Evolutionary conservation across 2,797 vertebrate species (phyloP).

Genomic region (Channallabes apus): DNA sequence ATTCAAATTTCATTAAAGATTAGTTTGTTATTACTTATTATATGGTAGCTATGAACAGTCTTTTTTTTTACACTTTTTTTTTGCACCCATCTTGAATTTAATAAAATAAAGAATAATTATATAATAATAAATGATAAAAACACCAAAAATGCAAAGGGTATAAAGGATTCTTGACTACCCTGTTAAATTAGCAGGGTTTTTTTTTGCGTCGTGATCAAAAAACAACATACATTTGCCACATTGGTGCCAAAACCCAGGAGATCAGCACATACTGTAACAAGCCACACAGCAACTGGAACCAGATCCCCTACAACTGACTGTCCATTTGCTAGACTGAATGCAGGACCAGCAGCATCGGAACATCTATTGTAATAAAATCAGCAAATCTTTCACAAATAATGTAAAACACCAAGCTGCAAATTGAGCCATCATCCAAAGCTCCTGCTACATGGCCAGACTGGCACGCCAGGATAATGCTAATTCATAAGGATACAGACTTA

Average conservation of each 20-base stretch:
- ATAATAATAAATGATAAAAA: neutral
- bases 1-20: too few species aligned
- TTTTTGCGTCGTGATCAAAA: neutral
- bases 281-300: too few species aligned
- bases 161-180: neutral
- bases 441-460: neutral
- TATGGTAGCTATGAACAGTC: neutral
- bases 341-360: neutral
- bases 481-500: too few species aligned
- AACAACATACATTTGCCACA: neutral
- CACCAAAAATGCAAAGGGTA: neutral
- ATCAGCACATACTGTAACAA: neutral
- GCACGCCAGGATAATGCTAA: neutral
- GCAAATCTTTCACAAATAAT: neutral
- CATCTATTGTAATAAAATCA: neutral
- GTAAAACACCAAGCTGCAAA: neutral
- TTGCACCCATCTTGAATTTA: neutral
- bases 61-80: too few species aligned
- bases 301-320: too few species aligned
- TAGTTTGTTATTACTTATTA: too few species aligned
- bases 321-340: neutral
- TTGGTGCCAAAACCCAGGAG: neutral
- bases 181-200: neutral
- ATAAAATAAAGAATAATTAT: neutral
- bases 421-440: neutral